Base-by-base conservation (phyloP, 2,797 vertebrate species). In the Pelobates cultripes region DNA sequence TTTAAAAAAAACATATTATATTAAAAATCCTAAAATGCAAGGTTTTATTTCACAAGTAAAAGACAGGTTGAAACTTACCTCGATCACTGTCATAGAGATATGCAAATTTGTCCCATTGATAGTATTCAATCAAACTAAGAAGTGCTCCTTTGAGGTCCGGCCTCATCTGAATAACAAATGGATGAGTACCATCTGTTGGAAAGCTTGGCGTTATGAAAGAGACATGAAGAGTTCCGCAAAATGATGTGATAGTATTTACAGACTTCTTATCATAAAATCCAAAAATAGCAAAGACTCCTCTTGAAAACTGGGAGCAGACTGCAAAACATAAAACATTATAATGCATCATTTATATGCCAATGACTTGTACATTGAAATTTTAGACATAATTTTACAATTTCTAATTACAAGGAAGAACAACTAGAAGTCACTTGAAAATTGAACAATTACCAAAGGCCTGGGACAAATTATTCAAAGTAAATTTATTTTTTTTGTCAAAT, bases 241-340 rank as follows among this genome's bases (percentile, higher is more conserved):
- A 99, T 0, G 98, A 99, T 12, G 97, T 98, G 90, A 99, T 99
- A 84, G 97, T 99, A 91, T 99, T 99, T 87, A 99, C 97, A 45
- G 97, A 99, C 93, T 99, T 99, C 94, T 99, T 99, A 92, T 99
- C 97, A 44, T 99, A 99, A 94, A 99, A 99, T 90, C 98, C 98
- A 89, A 99, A 99, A 91, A 99, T 99, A 90, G 97, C 98, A 87
- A 98, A 99, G 70, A 99, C 98, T 86, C 98, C 98, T 94, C 97
- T 97, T 73, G 98, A 99, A 94, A 99, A 99, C 94, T 99, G 98
- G 85, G 98, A 99, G 92, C 98, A 99, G 90, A 99, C 98, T 99
- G 89, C 43, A 86, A 92, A 3, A 67, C 78, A 78, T 82, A 79
- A 90, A 67, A 75, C 28, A 42, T 6, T 75, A 75, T 4, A 42